Percentiles rank a stretch among this genome's conserved stretches.
Conservation (phyloP, 2,113 vertebrate genomes). For the Polyodon spathula region DNA sequence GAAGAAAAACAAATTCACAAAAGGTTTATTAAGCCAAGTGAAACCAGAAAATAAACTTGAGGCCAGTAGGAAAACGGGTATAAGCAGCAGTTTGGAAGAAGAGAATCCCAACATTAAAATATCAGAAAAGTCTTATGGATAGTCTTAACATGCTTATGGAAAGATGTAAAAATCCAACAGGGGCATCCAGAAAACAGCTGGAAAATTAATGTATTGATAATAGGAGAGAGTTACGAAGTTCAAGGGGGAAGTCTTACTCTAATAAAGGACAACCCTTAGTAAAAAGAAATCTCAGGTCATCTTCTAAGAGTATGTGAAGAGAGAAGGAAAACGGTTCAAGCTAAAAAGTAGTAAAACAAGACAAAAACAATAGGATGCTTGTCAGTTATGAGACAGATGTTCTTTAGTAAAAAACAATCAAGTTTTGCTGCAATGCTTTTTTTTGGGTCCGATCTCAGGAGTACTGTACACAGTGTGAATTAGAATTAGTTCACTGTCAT, state of each 20-base stretch:
- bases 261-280: conserved; percentile 14
- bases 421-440: not conserved
- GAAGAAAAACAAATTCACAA: not conserved
- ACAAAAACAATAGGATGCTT: not conserved
- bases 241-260: too few relatives aligned
- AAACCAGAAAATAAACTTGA: not conserved
- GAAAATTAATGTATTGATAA: too few relatives aligned
- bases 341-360: not conserved
- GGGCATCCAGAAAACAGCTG: conserved; percentile 14
- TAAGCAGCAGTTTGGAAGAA: conserved; percentile 1
- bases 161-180: conserved; percentile 21
- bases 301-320: not conserved
- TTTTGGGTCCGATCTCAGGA: not conserved
- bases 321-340: not conserved
- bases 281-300: conserved; percentile 9
- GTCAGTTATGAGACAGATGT: not conserved
- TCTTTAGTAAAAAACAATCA: not conserved
- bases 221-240: too few relatives aligned
- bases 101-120: not conserved
- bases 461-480: not conserved
- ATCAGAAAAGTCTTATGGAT: conserved; percentile 17
- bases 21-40: conserved; percentile 7
- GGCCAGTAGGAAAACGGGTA: not conserved
- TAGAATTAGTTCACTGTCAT: not conserved
- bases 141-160: conserved; percentile 1